Percentiles rank a stretch among this genome's conserved stretches.
These are phyloP conservation scores for Macrochelys suwanniensis DNA, from an alignment of 2,797 vertebrate genomes.

Conservation along the genomic window DNA sequence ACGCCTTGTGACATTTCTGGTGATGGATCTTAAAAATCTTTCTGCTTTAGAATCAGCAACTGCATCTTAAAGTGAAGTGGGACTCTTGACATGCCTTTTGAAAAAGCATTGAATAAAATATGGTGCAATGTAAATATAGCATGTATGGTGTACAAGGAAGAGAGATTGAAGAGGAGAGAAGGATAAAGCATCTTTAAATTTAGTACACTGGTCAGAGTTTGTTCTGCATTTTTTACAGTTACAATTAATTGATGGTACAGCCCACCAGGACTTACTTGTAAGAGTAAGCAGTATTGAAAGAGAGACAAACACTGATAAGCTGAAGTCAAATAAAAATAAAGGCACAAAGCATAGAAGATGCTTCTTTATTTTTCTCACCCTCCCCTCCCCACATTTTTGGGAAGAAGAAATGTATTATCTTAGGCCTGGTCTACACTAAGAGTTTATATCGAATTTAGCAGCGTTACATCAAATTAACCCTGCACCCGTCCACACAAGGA, in stretches of 20 bases:
- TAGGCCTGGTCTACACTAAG: no score
- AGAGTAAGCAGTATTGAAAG: conserved; percentile 19
- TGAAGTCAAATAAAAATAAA: background rate
- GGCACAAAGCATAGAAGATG: background rate
- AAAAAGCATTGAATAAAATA: background rate
- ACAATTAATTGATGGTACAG: background rate
- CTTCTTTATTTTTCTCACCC: background rate
- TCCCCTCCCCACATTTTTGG: background rate
- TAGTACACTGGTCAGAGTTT: background rate
- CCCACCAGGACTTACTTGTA: background rate
- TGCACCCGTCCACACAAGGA: no score
- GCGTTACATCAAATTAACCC: no score
- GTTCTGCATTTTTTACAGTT: background rate
- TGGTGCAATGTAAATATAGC: conserved; percentile 13
- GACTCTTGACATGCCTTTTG: conserved; percentile 13
- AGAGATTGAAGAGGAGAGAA: conserved; percentile 25
- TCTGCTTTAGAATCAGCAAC: conserved; percentile 5
- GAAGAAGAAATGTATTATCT: background rate
- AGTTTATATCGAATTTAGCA: no score
- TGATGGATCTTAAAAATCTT: conserved; percentile 49
- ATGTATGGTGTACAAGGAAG: conserved; percentile 30
- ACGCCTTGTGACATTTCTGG: conserved; percentile 46
- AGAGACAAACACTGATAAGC: background rate
- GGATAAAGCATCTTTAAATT: background rate
- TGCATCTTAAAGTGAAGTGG: conserved; percentile 19